Percentiles rank a stretch among this genome's conserved stretches.
Conservation (phyloP, 1,140 invertebrate genomes). For the Lepidostoma basale region DNA sequence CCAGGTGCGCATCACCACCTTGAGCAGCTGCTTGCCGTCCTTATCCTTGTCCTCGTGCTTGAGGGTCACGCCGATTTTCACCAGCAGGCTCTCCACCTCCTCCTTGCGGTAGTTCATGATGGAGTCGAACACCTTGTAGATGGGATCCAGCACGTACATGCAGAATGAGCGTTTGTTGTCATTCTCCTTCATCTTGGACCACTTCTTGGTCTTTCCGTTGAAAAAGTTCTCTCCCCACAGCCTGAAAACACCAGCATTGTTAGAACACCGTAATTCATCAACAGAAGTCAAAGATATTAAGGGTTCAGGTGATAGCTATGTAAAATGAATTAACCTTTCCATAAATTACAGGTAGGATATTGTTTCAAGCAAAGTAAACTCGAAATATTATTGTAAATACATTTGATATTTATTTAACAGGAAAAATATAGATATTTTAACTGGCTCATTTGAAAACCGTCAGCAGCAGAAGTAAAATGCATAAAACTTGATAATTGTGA, state of each 20-base stretch:
- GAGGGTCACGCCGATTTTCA: constrained; percentile 91
- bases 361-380: too few species aligned
- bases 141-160: constrained; percentile 98
- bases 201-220: constrained; percentile 97
- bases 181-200: constrained; percentile 88
- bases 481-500: too few species aligned
- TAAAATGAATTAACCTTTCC: too few species aligned
- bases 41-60: constrained; percentile 96
- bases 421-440: too few species aligned
- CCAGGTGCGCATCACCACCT: constrained; percentile 99
- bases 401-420: too few species aligned
- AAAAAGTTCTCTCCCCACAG: constrained; percentile 99
- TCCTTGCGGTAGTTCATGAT: constrained; percentile 99
- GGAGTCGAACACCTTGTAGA: constrained; percentile 97
- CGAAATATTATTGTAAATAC: too few species aligned
- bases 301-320: too few species aligned
- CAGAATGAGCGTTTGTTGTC: constrained; percentile 97
- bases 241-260: constrained; percentile 48
- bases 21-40: constrained; percentile 89
- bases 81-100: constrained; percentile 83
- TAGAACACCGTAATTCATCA: too few species aligned
- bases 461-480: too few species aligned
- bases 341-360: too few species aligned
- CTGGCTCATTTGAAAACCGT: too few species aligned
- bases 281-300: too few species aligned